Percentiles rank a stretch among this genome's conserved stretches.
These are phyloP conservation scores for Cacoxenus indagator DNA, from an alignment of 2,888 invertebrate genomes.

Conservation along the genomic window DNA sequence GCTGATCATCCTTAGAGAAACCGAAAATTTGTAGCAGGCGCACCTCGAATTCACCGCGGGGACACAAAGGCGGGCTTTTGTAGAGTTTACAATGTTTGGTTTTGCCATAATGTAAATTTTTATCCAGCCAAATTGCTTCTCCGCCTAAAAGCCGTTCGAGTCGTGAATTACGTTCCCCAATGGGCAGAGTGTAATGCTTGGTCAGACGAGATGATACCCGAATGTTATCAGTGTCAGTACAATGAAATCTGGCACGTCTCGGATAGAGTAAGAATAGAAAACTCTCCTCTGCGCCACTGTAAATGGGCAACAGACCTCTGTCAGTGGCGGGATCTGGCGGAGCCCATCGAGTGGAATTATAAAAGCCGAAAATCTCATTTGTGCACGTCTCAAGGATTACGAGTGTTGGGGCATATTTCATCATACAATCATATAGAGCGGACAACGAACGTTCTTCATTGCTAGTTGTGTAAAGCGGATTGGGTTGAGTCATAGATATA, in stretches of 20 bases:
- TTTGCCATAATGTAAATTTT: not conserved
- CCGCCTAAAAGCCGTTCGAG: not conserved
- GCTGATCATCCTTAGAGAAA: not conserved
- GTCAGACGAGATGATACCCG: not conserved
- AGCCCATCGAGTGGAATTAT: not conserved
- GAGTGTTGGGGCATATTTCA: not conserved
- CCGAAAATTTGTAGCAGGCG: not conserved
- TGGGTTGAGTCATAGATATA: not conserved
- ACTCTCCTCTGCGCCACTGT: not conserved
- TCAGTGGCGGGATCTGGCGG: not conserved
- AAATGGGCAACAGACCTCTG: not conserved
- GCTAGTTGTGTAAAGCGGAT: not conserved
- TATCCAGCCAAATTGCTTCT: not conserved
- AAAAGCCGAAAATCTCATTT: not conserved
- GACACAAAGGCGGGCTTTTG: not conserved
- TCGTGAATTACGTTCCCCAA: not conserved
- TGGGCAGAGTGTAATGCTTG: too few relatives aligned
- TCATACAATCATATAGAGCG: not conserved
- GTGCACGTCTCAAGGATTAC: not conserved
- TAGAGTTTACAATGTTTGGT: not conserved
- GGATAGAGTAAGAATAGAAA: slow-evolving; percentile 1
- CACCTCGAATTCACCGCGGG: not conserved
- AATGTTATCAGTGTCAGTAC: not conserved
- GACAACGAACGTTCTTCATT: not conserved
- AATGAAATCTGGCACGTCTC: not conserved